Base-by-base conservation (phyloP, 2,888 invertebrate genomes). In the Magallana nippona region DNA sequence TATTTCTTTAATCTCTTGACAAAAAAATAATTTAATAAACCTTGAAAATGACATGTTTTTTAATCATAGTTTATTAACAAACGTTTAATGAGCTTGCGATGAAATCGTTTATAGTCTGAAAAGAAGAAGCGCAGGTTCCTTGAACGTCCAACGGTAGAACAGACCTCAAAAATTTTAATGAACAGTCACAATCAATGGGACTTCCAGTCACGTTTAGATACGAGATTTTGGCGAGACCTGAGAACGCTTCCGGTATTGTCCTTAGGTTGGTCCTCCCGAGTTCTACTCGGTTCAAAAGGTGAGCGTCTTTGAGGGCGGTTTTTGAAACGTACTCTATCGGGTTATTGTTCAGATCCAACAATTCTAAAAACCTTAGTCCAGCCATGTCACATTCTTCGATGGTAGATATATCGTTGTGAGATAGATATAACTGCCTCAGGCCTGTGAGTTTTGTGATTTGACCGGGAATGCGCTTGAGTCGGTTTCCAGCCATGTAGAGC, bases 161-260 rank as follows among this genome's bases (percentile, higher is more conserved):
- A 15, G 71, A 71, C 13, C 71, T 27, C 5, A 71, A 32, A 32
- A 32, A 71, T 32, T 71, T 71, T 32, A 71, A 27, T 10, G 71
- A 71, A 32, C 71, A 71, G 27, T 71, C 71, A 27, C 71, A 71
- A 1, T 71, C 27, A 15, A 71, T 71, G 11, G 27, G 71, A 71
- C 71, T 71, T 71, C 71, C 71, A 32, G 71, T 71, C 15, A 71
- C 32, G 27, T 71, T 71, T 5, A 71, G 32, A 71, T 71, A 71
- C 71, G 71, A 71, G 71, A 71, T 22, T 71, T 71, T 71, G 11
- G 71, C 13, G 71, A 71, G 71, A 71, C 27, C 11, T 71, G 71
- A 71, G 32, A 71, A 32, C 32, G 71, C 71, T 22, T 71, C 71
- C 27, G 71, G 71, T 2, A 71, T 71, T 32, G 22, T 22, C 15